A percentile compares a stretch with the other conserved stretches of the same genome.
Evolutionary conservation across 2,113 vertebrate species (phyloP).

Genomic region (Ameiurus melas): DNA sequence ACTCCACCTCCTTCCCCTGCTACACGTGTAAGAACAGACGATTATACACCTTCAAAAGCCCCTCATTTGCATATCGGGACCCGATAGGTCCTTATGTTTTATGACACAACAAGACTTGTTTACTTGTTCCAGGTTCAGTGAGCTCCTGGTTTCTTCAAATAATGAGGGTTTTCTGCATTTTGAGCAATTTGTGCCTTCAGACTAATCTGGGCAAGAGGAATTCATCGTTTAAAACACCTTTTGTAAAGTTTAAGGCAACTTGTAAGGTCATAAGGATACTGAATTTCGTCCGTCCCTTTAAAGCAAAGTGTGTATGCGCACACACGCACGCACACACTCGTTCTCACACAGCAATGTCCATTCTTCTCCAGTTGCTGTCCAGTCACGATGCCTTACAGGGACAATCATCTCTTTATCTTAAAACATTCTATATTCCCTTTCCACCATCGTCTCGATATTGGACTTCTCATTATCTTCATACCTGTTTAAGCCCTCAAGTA

Average conservation of each 20-base stretch:
- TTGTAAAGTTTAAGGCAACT: neutral
- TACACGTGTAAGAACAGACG: neutral
- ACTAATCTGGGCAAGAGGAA: neutral
- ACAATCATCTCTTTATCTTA: constrained; percentile 44
- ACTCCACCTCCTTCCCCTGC: neutral
- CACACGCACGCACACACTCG: neutral
- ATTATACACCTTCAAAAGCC: neutral
- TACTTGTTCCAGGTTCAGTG: no score
- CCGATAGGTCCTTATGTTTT: neutral
- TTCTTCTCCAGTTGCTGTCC: constrained; percentile 16
- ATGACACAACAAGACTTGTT: neutral
- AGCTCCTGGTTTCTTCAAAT: neutral
- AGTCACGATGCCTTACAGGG: constrained; percentile 38
- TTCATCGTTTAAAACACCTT: neutral
- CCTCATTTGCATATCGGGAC: neutral
- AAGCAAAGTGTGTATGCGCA: neutral
- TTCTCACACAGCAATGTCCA: neutral
- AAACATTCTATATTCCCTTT: constrained; percentile 27
- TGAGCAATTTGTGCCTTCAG: neutral
- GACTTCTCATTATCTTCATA: constrained; percentile 58
- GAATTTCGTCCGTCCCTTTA: neutral
- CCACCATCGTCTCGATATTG: constrained; percentile 13
- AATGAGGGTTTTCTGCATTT: neutral
- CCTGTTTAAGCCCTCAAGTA: constrained; percentile 51
- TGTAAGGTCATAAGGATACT: neutral